These are phyloP conservation scores for Zeugodacus cucurbitae DNA, from an alignment of 1,140 invertebrate genomes.

Conservation along the genomic window DNA sequence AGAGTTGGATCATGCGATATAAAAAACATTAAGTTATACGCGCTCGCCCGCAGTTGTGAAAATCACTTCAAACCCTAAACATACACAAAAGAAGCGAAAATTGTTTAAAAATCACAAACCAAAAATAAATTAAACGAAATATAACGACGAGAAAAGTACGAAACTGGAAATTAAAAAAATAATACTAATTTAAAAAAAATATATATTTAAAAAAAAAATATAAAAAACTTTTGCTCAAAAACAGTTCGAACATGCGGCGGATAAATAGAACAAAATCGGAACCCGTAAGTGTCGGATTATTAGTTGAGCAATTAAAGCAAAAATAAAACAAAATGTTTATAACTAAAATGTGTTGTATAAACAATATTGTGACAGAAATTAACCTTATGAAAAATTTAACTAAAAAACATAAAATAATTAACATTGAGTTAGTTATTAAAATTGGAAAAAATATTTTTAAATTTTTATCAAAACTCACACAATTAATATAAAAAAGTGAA, in stretches of 20 bases:
- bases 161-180: neutral
- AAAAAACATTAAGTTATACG: neutral
- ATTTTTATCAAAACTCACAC: too few species aligned
- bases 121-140: neutral
- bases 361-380: neutral
- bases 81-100: neutral
- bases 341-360: neutral
- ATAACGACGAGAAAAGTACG: too few species aligned
- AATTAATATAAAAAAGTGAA: too few species aligned
- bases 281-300: neutral
- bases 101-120: neutral
- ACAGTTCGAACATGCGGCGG: neutral
- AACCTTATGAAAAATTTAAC: too few species aligned
- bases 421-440: too few species aligned
- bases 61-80: slow-evolving; percentile 19
- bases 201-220: neutral
- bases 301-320: neutral
- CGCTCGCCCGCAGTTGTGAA: neutral
- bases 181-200: neutral
- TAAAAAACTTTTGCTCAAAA: neutral
- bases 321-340: neutral
- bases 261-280: neutral
- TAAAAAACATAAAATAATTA: too few species aligned
- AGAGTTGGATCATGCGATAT: neutral
- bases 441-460: too few species aligned